Base-by-base conservation (phyloP, 2,113 vertebrate genomes). In the Cheilinus undulatus region DNA sequence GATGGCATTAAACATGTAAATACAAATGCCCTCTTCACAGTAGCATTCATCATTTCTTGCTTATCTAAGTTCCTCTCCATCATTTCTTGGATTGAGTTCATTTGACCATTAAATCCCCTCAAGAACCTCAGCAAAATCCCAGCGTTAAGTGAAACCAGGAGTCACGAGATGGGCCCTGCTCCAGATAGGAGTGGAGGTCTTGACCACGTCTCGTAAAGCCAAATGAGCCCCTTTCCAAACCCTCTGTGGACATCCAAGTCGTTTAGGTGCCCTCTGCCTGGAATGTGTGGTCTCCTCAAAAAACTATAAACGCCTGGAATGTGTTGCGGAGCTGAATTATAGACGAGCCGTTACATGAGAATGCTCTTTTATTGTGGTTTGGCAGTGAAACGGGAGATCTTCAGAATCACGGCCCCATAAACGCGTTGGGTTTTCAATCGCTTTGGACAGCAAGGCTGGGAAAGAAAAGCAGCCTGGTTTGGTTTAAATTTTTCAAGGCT, bases 291-390 rank as follows among this genome's bases (percentile, higher is more conserved):
- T 83, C 79, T 69, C 66, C 66, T 73, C 60, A 36, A 68, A 78
- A 59, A 72, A 59, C 69, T 71, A 56, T 77, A 86, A 88, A 86
- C 32, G 56, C 60, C 54, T 56, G 87, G 86, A 89, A 91, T 89
- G 76, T 75, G 79, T 78, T 54, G 26, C 75, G 43, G 62, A 26
- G 46, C 34, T 20, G 36, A 83, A 58, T 49, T 84, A 52, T 27
- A 22, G 76, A 49, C 14, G 11, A 62, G 62, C 34, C 51, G 72
- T 80, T 60, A 50, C 49, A 38, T 56, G 62, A 78, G 53, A 51
- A 56, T 24, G 22, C n/a, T 45, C 67, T 73, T 86, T 88, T 89
- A 62, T 78, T 75, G 85, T 82, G 85, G 86, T 69, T 49, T 0
- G 28, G 45, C 51, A 53, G 80, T 62, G 68, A 84, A 84, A 85